Percentiles rank a stretch among this genome's conserved stretches.
Evolutionary conservation across 2,888 invertebrate genomes (phyloP).

Genomic region (Poecilobothrus nobilitatus): DNA sequence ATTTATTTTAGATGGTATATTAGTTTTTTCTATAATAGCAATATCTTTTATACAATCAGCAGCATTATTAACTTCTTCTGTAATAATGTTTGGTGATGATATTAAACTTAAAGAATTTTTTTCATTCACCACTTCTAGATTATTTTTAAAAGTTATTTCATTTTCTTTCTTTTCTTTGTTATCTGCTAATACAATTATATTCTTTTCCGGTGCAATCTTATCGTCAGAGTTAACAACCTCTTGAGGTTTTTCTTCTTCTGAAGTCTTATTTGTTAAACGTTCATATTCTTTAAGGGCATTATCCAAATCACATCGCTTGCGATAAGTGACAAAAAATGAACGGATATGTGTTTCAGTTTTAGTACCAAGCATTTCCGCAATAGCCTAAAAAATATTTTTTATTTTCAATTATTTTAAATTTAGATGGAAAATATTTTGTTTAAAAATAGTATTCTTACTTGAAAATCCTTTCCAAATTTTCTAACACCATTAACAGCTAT

Average conservation of each 20-base stretch:
- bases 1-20: conserved; percentile 25
- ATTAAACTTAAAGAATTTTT: background rate
- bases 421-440: background rate
- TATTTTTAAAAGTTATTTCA: background rate
- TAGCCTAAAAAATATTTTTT: conserved; percentile 53
- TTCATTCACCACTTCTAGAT: background rate
- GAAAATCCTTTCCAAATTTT: conserved; percentile 75
- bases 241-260: conserved; percentile 4
- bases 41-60: background rate
- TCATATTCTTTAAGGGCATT: conserved; percentile 77
- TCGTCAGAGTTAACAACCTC: conserved; percentile 18
- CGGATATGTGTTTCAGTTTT: conserved; percentile 90
- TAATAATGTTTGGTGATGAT: background rate
- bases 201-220: background rate
- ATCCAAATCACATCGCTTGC: conserved; percentile 82
- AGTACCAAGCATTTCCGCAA: conserved; percentile 89
- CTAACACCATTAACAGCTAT: conserved; percentile 83
- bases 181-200: conserved; percentile 18
- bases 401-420: background rate
- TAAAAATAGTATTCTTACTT: conserved; percentile 49
- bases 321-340: conserved; percentile 84
- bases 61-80: background rate
- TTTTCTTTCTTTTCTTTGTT: conserved; percentile 13
- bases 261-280: conserved; percentile 24
- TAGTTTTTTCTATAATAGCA: background rate